Base-by-base conservation (phyloP, 2,797 vertebrate species). In the Chrosomus eos region DNA sequence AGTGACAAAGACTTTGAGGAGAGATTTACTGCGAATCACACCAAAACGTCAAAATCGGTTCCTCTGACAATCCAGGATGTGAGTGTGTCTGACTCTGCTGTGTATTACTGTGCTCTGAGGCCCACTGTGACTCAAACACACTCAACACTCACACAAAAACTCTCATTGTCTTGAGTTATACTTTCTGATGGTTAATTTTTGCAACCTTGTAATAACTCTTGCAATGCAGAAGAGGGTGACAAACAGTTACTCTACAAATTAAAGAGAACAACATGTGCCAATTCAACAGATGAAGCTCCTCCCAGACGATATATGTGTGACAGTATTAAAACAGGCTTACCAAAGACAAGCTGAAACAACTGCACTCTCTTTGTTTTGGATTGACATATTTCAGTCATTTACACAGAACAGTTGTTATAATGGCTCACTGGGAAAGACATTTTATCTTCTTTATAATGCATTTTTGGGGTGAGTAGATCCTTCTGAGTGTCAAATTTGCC, bases 71-170 rank as follows among this genome's bases (percentile, higher is more conserved):
- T 89, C 80, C 7, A 36, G 40, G 36, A 51, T 14, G 19, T 55
- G 28, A 1, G 53, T 1, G 23, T 77, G 0, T 1, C 8, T 1
- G 84, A 89, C 67, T 89, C 88, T 1, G 86, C 82, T 83, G 82
- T 76, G 71, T 83, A 82, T 66, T 90, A 90, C 53, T 73, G 80
- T 33, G 68, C 68, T 82, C 53, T 82, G 80, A 62, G 16, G 70
- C 40, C 81, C 81, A 82, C 81, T n/a, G 81, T 62, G 38, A 82
- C 70, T 73, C 16, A 82, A 60, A 26, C 36, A 82, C 80, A 82
- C 79, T 68, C 45, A 55, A 80, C 31, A 53, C 64, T 53, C 31
- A 53, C 0, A 53, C 78, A 80, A 11, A 53, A 80, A 80, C 45
- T 1, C 7, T 36, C 7, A n/a, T 51, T 43, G 10, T 2, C 28